Evolutionary conservation across 2,888 invertebrate species (phyloP).

Genomic region (Ethmia dodecea): DNA sequence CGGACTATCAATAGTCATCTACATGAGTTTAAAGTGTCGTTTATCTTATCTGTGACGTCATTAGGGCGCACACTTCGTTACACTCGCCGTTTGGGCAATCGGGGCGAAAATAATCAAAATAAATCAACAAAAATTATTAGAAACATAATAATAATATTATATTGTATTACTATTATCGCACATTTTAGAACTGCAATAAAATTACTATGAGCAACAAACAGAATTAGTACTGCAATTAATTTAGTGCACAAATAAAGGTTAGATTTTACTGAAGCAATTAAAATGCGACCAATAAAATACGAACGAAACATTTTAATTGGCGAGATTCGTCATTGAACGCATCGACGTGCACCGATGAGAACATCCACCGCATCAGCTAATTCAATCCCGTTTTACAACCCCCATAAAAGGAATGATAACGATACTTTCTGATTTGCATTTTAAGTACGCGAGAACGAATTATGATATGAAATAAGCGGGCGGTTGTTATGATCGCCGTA

Average conservation of each 20-base stretch:
- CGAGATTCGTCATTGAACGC: too few relatives aligned
- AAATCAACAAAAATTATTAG: background rate
- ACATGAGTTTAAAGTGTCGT: conserved; percentile 56
- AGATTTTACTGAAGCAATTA: too few relatives aligned
- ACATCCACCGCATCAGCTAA: conserved; percentile 30
- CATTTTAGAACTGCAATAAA: too few relatives aligned
- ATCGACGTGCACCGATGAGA: too few relatives aligned
- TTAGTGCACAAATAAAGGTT: too few relatives aligned
- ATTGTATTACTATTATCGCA: too few relatives aligned
- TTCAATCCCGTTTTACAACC: conserved; percentile 36
- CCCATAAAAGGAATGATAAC: conserved; percentile 44
- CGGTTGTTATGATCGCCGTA: conserved; percentile 29
- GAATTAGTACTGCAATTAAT: background rate
- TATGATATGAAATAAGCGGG: conserved; percentile 29
- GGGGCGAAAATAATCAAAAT: background rate
- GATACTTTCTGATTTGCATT: conserved; percentile 41
- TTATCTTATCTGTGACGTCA: conserved; percentile 60
- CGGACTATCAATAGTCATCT: conserved; percentile 41
- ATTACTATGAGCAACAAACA: background rate
- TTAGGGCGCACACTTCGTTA: conserved; percentile 31
- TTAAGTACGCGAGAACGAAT: conserved; percentile 32
- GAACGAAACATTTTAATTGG: too few relatives aligned
- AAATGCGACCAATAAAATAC: too few relatives aligned
- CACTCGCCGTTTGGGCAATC: too few relatives aligned
- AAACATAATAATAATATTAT: too few relatives aligned